Percentiles rank a stretch among this genome's conserved stretches.
Evolutionary conservation across 2,888 invertebrate species (phyloP).

Genomic region (Conomelus anceps): DNA sequence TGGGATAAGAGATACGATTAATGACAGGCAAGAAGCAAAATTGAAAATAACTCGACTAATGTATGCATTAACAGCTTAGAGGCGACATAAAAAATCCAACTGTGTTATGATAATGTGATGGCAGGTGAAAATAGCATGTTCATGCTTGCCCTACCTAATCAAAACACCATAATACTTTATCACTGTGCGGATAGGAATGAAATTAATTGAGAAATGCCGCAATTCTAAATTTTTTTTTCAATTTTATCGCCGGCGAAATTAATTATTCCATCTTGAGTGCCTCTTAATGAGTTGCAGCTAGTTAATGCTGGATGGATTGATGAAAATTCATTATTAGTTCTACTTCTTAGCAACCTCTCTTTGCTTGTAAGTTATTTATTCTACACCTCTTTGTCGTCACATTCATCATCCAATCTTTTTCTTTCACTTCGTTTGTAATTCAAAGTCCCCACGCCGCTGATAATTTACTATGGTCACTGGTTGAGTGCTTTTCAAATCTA

Average conservation of each 20-base stretch:
- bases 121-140: background rate
- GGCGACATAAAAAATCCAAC: background rate
- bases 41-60: too few species aligned
- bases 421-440: background rate
- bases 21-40: too few species aligned
- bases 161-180: background rate
- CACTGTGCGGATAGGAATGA: background rate
- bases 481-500: background rate
- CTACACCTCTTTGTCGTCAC: background rate
- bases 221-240: background rate
- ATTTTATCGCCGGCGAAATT: background rate
- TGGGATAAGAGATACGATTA: too few species aligned
- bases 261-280: background rate
- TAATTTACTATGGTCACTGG: background rate
- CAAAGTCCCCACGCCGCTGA: background rate
- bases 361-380: background rate
- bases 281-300: background rate
- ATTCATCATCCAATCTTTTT: background rate
- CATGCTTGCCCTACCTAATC: background rate
- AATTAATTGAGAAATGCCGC: background rate
- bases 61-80: too few species aligned
- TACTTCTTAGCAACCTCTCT: background rate
- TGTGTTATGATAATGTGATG: background rate
- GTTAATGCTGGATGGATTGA: background rate
- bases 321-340: background rate